These are phyloP conservation scores for Mobula birostris DNA, from an alignment of 2,113 vertebrate genomes.

Conservation along the genomic window DNA sequence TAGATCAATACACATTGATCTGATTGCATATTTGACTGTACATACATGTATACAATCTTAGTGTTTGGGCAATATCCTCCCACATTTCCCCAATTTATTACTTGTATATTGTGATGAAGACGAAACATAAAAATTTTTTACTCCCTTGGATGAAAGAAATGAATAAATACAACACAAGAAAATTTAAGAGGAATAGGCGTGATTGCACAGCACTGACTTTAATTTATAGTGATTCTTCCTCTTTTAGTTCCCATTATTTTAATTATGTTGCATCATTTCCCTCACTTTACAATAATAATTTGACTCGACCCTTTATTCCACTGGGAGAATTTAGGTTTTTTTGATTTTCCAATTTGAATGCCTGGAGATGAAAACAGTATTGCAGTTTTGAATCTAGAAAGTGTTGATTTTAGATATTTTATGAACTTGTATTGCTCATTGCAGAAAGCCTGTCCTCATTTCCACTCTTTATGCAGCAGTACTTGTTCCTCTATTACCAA, in stretches of 20 bases:
- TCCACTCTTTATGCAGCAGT: background rate
- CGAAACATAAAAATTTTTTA: no score
- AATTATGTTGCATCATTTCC: background rate
- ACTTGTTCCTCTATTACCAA: background rate
- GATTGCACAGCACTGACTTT: background rate
- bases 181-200: background rate
- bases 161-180: no score
- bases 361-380: background rate
- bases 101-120: no score
- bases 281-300: background rate
- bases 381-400: background rate
- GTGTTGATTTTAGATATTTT: background rate
- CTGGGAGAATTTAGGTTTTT: background rate
- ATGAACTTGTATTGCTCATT: no score
- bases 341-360: background rate
- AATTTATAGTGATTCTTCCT: background rate
- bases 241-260: background rate
- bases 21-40: no score
- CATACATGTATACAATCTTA: no score
- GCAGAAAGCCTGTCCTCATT: background rate
- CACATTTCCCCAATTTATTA: no score
- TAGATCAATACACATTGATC: no score
- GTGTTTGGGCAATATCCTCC: no score
- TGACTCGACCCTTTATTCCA: background rate
- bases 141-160: no score